A percentile compares a stretch with the other conserved stretches of the same genome.
Conservation (phyloP, 2,797 vertebrate genomes). For the Falco novaeseelandiae region DNA sequence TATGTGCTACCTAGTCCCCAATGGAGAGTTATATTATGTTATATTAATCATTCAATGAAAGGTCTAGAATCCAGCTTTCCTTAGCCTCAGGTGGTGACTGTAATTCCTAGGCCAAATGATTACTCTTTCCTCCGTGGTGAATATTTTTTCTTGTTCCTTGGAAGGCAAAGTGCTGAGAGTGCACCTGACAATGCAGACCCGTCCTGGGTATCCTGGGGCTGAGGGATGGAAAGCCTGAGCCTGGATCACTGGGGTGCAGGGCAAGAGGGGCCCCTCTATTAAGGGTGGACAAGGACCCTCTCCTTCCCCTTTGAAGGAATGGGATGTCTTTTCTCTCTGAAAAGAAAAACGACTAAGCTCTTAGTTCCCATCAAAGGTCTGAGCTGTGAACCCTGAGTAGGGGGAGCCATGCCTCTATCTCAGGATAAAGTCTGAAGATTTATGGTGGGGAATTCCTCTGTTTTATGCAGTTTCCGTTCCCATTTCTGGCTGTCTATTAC, state of each 20-base stretch:
- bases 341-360: background rate
- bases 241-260: background rate
- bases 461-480: background rate
- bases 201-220: accelerated
- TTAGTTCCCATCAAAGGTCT: background rate
- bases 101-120: background rate
- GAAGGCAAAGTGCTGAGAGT: background rate
- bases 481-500: background rate
- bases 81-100: background rate
- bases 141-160: background rate
- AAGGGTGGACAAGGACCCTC: background rate
- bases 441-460: background rate
- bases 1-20: background rate
- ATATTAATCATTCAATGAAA: background rate
- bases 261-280: background rate
- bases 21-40: background rate
- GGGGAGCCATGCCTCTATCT: accelerated
- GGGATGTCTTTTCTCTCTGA: background rate
- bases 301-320: background rate
- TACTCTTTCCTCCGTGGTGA: background rate
- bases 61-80: background rate
- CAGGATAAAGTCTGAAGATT: background rate
- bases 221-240: background rate
- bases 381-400: background rate
- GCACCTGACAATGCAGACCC: accelerated